Evolutionary conservation across 2,113 vertebrate genomes (phyloP).

Genomic region (Lontra canadensis): DNA sequence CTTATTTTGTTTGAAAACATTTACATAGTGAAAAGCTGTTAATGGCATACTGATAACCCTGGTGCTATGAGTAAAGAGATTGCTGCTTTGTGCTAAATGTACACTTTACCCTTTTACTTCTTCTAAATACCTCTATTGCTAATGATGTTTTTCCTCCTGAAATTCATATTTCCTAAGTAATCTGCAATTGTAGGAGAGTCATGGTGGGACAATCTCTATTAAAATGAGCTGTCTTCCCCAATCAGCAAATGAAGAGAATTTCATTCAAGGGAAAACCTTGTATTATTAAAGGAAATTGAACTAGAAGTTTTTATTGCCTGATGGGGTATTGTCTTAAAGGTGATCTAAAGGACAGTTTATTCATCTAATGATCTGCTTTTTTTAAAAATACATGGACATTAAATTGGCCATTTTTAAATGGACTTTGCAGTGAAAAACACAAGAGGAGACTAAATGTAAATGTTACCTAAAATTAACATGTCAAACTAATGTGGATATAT

Average conservation of each 20-base stretch:
- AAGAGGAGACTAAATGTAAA: neutral
- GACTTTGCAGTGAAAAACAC: neutral
- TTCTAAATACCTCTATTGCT: slow-evolving; percentile 44
- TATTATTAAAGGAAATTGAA: slow-evolving; percentile 64
- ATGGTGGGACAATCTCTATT: slow-evolving; percentile 47
- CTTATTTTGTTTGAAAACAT: slow-evolving; percentile 68
- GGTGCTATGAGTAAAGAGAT: slow-evolving; percentile 54
- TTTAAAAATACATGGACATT: neutral
- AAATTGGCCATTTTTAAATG: neutral
- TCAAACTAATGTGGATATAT: neutral
- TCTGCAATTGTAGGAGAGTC: slow-evolving; percentile 22
- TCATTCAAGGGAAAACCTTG: slow-evolving; percentile 60
- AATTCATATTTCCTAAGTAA: slow-evolving; percentile 71
- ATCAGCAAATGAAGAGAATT: slow-evolving; percentile 48
- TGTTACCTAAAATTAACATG: neutral
- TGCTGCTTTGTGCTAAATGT: slow-evolving; percentile 62
- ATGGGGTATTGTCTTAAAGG: slow-evolving; percentile 53
- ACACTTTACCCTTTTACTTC: slow-evolving; percentile 40
- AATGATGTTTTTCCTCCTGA: slow-evolving; percentile 51
- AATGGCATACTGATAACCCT: slow-evolving; percentile 70
- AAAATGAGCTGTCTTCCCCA: slow-evolving; percentile 60
- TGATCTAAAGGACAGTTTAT: slow-evolving; percentile 41
- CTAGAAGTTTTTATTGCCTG: slow-evolving; percentile 33
- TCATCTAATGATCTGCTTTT: neutral
- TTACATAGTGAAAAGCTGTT: slow-evolving; percentile 64